These are phyloP conservation scores for Carassius carassius DNA, from an alignment of 2,113 vertebrate genomes.

Conservation along the genomic window DNA sequence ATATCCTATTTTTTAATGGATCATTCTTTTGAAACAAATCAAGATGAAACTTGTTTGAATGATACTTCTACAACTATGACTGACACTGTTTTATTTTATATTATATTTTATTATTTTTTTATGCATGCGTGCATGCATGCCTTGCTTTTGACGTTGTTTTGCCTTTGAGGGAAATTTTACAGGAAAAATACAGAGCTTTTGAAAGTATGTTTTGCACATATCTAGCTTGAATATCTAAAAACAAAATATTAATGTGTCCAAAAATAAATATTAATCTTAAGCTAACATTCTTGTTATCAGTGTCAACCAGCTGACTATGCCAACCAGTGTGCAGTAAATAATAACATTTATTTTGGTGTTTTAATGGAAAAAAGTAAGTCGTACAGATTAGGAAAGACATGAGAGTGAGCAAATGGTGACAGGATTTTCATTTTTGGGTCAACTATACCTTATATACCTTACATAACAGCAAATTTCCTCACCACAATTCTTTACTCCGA, in stretches of 20 bases:
- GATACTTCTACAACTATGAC: too few relatives aligned
- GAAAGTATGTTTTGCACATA: background rate
- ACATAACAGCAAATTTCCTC: background rate
- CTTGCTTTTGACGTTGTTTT: background rate
- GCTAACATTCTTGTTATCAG: background rate
- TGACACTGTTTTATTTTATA: background rate
- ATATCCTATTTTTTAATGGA: background rate
- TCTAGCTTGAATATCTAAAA: background rate
- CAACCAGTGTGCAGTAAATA: background rate
- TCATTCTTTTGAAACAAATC: background rate
- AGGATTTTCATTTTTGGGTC: background rate
- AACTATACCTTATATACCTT: too few relatives aligned
- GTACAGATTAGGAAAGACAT: background rate
- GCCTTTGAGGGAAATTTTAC: background rate
- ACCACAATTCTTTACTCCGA: background rate
- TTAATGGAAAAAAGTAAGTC: background rate
- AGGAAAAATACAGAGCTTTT: background rate
- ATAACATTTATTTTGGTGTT: background rate
- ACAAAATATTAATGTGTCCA: background rate
- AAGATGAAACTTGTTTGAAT: background rate
- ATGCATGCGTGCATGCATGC: too few relatives aligned
- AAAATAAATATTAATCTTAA: background rate
- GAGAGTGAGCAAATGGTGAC: background rate
- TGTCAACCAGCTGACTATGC: background rate
- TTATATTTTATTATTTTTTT: background rate